phyloP scores from a whole-genome alignment of 2,113 vertebrate genomes.

The Azemiops feae region DNA sequence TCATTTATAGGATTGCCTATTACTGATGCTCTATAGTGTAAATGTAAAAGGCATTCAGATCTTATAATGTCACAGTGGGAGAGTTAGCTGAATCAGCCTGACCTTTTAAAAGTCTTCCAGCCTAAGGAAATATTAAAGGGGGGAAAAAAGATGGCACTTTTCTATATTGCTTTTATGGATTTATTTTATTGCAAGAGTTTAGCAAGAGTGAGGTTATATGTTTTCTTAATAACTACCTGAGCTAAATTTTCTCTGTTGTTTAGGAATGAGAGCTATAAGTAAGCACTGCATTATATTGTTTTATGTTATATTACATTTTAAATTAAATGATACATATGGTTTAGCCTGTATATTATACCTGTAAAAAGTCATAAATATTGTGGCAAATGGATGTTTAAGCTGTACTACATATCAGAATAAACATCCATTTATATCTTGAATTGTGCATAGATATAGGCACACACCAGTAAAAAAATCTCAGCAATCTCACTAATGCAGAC shows the following conservation, averaged over 20 bases:
- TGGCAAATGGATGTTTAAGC: not conserved
- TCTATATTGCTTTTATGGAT: not conserved
- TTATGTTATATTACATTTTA: not conserved
- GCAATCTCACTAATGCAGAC: not conserved
- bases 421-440: not conserved
- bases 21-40: not conserved
- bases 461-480: not conserved
- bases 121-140: not conserved
- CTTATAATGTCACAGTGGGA: conserved; percentile 7
- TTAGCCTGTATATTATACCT: not conserved
- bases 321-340: not conserved
- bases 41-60: not conserved
- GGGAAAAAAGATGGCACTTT: not conserved
- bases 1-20: not conserved
- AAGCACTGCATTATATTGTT: not conserved
- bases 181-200: not conserved
- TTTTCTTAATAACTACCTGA: conserved; percentile 20
- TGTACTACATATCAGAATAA: not conserved
- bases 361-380: not conserved
- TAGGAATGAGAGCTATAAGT: not conserved
- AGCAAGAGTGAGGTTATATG: not conserved
- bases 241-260: not conserved
- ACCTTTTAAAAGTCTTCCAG: conserved; percentile 12
- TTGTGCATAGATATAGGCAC: not conserved
- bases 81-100: not conserved